Conservation (phyloP, 2,888 invertebrate genomes). For the Eudemis profundana region DNA sequence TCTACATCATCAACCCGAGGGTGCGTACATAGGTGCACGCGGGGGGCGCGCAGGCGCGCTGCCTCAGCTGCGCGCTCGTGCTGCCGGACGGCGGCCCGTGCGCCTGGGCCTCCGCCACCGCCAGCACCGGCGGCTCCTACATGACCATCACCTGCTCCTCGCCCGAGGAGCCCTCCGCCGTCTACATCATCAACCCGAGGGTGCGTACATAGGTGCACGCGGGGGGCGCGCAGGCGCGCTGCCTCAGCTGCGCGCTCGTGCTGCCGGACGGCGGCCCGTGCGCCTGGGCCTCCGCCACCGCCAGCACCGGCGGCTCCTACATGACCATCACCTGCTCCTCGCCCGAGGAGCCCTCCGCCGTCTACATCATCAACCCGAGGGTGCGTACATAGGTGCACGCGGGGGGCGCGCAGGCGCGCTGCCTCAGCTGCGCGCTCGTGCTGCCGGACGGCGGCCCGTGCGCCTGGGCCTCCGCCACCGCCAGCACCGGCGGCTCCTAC, state of each 20-base stretch:
- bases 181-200: slow-evolving; percentile 82
- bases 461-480: slow-evolving; percentile 85
- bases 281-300: slow-evolving; percentile 85
- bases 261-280: slow-evolving; percentile 86
- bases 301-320: slow-evolving; percentile 87
- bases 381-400: slow-evolving; percentile 90
- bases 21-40: slow-evolving; percentile 90
- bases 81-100: slow-evolving; percentile 86
- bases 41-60: slow-evolving; percentile 79
- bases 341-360: slow-evolving; percentile 87
- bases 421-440: slow-evolving; percentile 88
- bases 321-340: slow-evolving; percentile 90
- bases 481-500: slow-evolving; percentile 87
- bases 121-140: slow-evolving; percentile 87
- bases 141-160: slow-evolving; percentile 90
- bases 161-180: slow-evolving; percentile 87
- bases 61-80: slow-evolving; percentile 88
- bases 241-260: slow-evolving; percentile 88
- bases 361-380: slow-evolving; percentile 82
- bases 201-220: slow-evolving; percentile 90
- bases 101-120: slow-evolving; percentile 85
- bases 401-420: slow-evolving; percentile 79
- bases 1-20: slow-evolving; percentile 82
- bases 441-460: slow-evolving; percentile 86
- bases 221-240: slow-evolving; percentile 79